Conservation (phyloP, 2,113 vertebrate genomes). For the Rissa tridactyla region DNA sequence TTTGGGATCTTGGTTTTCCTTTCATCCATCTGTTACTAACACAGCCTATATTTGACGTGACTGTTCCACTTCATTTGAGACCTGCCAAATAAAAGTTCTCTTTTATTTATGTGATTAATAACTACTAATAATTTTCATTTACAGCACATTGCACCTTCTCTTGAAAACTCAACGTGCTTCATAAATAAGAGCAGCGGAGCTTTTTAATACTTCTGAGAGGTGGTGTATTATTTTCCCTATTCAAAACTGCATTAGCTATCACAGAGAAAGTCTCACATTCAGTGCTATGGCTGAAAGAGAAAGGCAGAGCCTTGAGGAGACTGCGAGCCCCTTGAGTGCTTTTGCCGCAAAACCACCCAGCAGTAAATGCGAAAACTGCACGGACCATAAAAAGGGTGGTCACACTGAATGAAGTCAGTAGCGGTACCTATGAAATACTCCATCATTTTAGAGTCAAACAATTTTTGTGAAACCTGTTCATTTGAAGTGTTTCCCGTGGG, state of each 20-base stretch:
- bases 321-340: not conserved
- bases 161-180: not conserved
- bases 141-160: not conserved
- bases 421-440: not conserved
- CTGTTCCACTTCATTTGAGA: not conserved
- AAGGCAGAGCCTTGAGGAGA: not conserved
- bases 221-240: not conserved
- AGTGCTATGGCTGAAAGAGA: not conserved
- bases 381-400: not conserved
- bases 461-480: not conserved
- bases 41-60: not conserved
- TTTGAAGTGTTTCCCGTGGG: not conserved
- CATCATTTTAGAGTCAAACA: not conserved
- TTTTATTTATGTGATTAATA: not conserved
- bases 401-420: not conserved
- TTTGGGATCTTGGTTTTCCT: not conserved
- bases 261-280: not conserved
- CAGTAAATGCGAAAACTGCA: constrained; percentile 6
- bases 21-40: not conserved
- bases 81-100: not conserved
- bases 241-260: not conserved
- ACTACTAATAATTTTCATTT: not conserved
- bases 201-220: not conserved
- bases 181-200: not conserved
- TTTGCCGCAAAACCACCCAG: constrained; percentile 7